A percentile compares a stretch with the other conserved stretches of the same genome.
phyloP scores from a whole-genome alignment of 2,888 invertebrate genomes.

The Eumacrocentrus americanus region DNA sequence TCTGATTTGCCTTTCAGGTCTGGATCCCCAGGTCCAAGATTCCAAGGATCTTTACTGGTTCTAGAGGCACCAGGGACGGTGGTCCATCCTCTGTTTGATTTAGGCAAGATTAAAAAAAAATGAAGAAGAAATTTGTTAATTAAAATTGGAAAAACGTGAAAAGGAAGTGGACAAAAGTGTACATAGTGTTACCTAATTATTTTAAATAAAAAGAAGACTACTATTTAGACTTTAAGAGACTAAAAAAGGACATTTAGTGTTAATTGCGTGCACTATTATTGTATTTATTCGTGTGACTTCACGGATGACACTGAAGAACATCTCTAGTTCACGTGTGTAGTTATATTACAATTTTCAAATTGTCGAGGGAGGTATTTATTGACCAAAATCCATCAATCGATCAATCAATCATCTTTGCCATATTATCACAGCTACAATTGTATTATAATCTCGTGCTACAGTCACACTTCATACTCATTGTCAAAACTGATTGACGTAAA shows the following conservation, averaged over 20 bases:
- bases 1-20: slow-evolving; percentile 47
- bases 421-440: slow-evolving; percentile 42
- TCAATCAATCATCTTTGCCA: too few relatives aligned
- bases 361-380: slow-evolving; percentile 53
- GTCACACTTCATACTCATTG: too few relatives aligned
- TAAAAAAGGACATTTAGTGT: too few relatives aligned
- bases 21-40: slow-evolving; percentile 56
- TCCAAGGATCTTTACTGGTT: slow-evolving; percentile 57
- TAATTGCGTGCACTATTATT: not conserved
- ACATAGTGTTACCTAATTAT: slow-evolving; percentile 56
- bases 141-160: slow-evolving; percentile 14
- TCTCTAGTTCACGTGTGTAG: slow-evolving; percentile 47
- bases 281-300: not conserved
- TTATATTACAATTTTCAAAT: slow-evolving; percentile 30
- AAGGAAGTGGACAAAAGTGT: slow-evolving; percentile 41
- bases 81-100: too few relatives aligned
- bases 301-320: slow-evolving; percentile 11
- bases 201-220: not conserved
- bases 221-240: not conserved
- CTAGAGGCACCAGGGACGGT: slow-evolving; percentile 42
- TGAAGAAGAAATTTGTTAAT: slow-evolving; percentile 21
- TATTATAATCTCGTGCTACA: slow-evolving; percentile 2
- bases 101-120: slow-evolving; percentile 6
- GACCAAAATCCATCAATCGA: slow-evolving; percentile 55
- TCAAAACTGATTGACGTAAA: too few relatives aligned